Evolutionary conservation across 2,888 invertebrate genomes (phyloP), one percentile per base, ranked within the genome.

Genomic region (Saturnia pavonia): DNA sequence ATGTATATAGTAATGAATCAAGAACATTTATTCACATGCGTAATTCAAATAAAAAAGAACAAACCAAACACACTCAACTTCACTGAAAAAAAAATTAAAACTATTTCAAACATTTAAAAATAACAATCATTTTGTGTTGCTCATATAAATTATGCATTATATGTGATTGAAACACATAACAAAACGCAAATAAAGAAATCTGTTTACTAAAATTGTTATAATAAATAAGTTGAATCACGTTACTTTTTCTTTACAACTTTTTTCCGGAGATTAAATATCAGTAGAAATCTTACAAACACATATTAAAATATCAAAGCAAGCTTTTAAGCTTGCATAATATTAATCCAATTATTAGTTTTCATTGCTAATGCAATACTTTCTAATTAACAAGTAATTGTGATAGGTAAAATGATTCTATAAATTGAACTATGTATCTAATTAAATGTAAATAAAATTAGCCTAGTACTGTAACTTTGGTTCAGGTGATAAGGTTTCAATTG

Each of bases 1-100:
- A 74, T 75, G 67, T 80, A 76, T 82, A 80, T 83, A 40, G 22
- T 57, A 57, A 57, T 84, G 81, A 91, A 88, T 88, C 85, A 86
- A 91, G 90, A 92, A 93, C 92, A 92, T 94, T 94, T 94, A 94
- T 92, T 94, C 91, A 91, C 92, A 92, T 89, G 90, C 90, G 89
- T 87, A 87, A 86, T 88, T 84, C 89, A 88, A 87, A 86, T 86
- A 81, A 85, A 85, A 85, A 88, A 89, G 84, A 88, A 89, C 90
- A 92, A 92, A 91, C 88, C 91, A 92, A 92, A 92, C 92, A 91
- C 91, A 88, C 91, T 86, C 85, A 82, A 86, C 85, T 87, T 88
- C 84, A 87, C 87, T 86, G 86, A 87, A 90, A 85, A 85, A 82
- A 84, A 34, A 63, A 83, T n/a, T n/a, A 85, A 87, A 84, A 86